These are phyloP conservation scores for Sylvia atricapilla DNA, from an alignment of 2,113 vertebrate genomes.

Conservation along the genomic window DNA sequence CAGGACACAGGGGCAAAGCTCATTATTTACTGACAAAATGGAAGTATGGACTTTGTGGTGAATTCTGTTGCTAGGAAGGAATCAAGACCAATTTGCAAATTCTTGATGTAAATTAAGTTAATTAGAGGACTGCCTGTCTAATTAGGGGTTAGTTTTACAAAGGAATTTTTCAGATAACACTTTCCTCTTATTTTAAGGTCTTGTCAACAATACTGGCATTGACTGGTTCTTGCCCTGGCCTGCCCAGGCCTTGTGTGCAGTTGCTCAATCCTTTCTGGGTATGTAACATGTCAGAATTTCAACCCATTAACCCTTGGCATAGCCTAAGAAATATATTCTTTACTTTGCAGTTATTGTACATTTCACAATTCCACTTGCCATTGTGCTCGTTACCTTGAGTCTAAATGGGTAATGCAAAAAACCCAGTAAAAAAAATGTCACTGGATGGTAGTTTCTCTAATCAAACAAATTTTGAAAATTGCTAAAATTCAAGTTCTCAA, in stretches of 20 bases:
- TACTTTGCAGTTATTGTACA: neutral
- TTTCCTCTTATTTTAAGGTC: constrained; percentile 73
- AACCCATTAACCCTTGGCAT: neutral
- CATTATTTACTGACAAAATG: neutral
- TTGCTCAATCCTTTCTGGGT: constrained; percentile 91
- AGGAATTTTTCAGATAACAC: neutral
- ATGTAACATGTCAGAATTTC: constrained; percentile 29
- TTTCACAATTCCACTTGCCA: neutral
- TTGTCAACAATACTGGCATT: constrained; percentile 96
- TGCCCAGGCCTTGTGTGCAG: constrained; percentile 86
- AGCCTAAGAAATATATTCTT: neutral
- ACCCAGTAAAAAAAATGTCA: neutral
- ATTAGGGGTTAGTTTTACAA: neutral
- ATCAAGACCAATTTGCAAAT: neutral
- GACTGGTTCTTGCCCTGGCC: constrained; percentile 98
- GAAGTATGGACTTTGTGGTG: neutral
- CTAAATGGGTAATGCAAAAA: neutral
- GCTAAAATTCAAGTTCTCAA: neutral
- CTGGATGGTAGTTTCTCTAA: neutral
- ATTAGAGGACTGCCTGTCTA: neutral
- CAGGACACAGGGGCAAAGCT: neutral
- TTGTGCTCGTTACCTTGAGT: neutral
- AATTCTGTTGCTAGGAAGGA: neutral
- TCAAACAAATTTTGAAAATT: neutral
- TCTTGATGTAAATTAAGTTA: neutral